Evolutionary conservation across 92 coral and sea anemone genomes (phyloP), one percentile per base, ranked within the genome.

Genomic region (Galaxea fascicularis): DNA sequence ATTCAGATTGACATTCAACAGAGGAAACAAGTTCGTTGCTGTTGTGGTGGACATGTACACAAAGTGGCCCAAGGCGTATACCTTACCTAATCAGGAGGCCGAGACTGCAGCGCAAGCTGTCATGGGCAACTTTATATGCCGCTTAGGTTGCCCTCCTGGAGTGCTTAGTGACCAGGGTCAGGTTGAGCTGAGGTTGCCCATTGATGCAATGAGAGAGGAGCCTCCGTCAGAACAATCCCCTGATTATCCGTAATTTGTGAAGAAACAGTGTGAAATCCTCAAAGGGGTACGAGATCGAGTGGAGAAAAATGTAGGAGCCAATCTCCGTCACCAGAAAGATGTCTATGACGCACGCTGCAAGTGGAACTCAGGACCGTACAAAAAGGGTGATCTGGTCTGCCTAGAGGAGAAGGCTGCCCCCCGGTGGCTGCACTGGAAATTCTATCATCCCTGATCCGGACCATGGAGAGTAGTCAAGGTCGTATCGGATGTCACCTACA

Each of bases 51-150:
- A 87, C 72, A 58, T 60, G 81, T 73, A 71, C 21, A 80, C 90
- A 6, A 74, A 76, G 29, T 87, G 90, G 86, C 80, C 78, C 28
- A 84, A 80, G 64, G 82, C 81, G 9, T 87, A 87, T n/a, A 66
- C 90, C 3, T 63, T 80, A 35, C 74, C 80, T 10, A 63, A 87
- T 53, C 86, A 79, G 49, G 90, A 80, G 21, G 86, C 90, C 24
- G 29, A 56, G 3, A 72, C 90, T 7, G 83, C 74, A 14, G 83
- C 83, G 0, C 56, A 76, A 45, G 51, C 53, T 30, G 83, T 82
- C 13, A 78, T 82, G 54, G 84, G 67, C 68, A 74, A 88, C 67
- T 88, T 88, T 74, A 44, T 73, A 1, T 88, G 88, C 51, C 47
- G 80, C 16, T 88, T 65, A 54, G n/a, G n/a, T n/a, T n/a, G n/a